A percentile compares a stretch with the other conserved stretches of the same genome.
Conservation (phyloP, 2,113 vertebrate species). For the Muscicapa adusta region DNA sequence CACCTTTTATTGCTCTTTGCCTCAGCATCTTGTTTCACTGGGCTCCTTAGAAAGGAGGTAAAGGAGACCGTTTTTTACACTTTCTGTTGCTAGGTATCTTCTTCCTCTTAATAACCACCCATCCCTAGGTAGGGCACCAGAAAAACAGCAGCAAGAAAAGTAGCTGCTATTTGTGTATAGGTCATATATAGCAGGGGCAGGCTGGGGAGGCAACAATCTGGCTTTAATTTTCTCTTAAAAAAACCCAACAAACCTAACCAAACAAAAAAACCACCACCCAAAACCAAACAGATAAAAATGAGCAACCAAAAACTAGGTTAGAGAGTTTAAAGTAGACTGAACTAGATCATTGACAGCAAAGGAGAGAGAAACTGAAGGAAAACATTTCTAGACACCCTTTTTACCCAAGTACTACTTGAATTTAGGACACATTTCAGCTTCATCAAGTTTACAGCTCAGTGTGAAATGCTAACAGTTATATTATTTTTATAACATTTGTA, state of each 20-base stretch:
- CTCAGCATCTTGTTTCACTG: background rate
- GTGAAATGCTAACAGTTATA: background rate
- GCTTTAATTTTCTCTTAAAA: background rate
- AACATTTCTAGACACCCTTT: background rate
- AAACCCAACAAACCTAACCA: background rate
- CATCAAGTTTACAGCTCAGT: background rate
- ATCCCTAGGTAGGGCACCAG: background rate
- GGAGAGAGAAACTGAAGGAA: background rate
- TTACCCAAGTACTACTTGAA: background rate
- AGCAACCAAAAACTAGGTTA: background rate
- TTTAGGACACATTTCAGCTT: background rate
- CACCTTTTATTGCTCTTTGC: background rate
- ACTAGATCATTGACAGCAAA: background rate
- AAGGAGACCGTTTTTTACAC: background rate
- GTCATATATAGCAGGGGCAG: background rate
- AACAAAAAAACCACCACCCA: fast-evolving
- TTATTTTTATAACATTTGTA: background rate
- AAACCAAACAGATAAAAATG: background rate
- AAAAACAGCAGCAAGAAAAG: background rate
- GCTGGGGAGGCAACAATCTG: background rate
- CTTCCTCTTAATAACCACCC: background rate
- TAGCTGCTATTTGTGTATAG: background rate
- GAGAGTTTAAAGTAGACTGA: background rate
- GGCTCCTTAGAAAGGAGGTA: background rate
- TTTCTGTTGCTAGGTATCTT: background rate